Evolutionary conservation across 2,888 invertebrate genomes (phyloP).

Genomic region (Caradrina clavipalpis): DNA sequence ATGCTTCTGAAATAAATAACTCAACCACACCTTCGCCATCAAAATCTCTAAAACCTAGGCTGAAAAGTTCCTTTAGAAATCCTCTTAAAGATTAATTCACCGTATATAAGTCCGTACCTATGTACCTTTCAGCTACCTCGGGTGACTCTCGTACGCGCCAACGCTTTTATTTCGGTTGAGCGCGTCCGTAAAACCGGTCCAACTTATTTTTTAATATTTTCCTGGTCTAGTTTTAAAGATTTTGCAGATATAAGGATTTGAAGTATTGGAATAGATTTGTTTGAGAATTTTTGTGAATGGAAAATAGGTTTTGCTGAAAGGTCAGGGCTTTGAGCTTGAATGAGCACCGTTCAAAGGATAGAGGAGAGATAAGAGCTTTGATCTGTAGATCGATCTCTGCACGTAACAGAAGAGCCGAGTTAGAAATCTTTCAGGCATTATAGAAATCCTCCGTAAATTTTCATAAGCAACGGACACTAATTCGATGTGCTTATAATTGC

Average conservation of each 20-base stretch:
- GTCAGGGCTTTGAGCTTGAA: not conserved
- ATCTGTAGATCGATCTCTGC: not conserved
- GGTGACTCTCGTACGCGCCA: constrained; percentile 65
- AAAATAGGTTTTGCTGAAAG: not conserved
- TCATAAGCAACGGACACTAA: too few relatives aligned
- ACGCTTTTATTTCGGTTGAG: constrained; percentile 70
- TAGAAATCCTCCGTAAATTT: too few relatives aligned
- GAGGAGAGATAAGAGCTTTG: not conserved
- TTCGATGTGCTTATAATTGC: too few relatives aligned
- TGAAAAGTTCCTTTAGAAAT: constrained; percentile 64
- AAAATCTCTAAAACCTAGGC: constrained; percentile 53
- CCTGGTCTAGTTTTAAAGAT: constrained; percentile 31
- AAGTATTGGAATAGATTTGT: constrained; percentile 21
- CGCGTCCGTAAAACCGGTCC: constrained; percentile 57
- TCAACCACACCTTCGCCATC: constrained; percentile 10
- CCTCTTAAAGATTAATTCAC: constrained; percentile 71
- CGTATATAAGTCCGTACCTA: constrained; percentile 62
- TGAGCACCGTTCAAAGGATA: not conserved
- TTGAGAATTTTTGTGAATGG: not conserved
- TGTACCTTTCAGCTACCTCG: constrained; percentile 62
- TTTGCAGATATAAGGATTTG: constrained; percentile 24
- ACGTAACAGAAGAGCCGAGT: not conserved
- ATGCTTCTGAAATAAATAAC: constrained; percentile 24
- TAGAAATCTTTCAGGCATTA: too few relatives aligned
- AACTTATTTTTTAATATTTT: constrained; percentile 61